Evolutionary conservation across 2,888 invertebrate genomes (phyloP).

Genomic region (Helleia helle): DNA sequence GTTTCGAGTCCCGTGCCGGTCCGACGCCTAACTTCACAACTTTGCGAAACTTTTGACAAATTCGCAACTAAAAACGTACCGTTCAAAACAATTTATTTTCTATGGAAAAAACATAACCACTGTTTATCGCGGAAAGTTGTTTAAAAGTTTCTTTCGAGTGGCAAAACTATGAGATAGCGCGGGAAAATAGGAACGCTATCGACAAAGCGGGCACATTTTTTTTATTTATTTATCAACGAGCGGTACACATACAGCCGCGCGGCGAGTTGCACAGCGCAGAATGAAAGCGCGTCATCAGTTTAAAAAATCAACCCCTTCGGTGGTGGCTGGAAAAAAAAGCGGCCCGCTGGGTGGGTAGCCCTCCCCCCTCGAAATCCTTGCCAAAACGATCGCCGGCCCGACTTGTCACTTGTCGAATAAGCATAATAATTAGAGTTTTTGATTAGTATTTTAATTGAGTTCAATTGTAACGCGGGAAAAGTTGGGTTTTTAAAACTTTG

Average conservation of each 20-base stretch:
- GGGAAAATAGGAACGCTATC: conserved; percentile 60
- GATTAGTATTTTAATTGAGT: conserved; percentile 50
- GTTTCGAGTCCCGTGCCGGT: conserved; percentile 16
- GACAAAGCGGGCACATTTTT: conserved; percentile 57
- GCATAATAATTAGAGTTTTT: conserved; percentile 69
- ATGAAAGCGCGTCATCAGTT: conserved; percentile 76
- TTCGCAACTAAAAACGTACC: conserved; percentile 14
- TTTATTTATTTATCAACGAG: conserved; percentile 64
- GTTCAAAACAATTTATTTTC: too few relatives aligned
- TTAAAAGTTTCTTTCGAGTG: conserved; percentile 39
- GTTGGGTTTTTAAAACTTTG: conserved; percentile 11
- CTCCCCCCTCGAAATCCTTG: conserved; percentile 68
- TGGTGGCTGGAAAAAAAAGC: conserved; percentile 66
- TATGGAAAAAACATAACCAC: conserved; percentile 14
- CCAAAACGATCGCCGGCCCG: conserved; percentile 67
- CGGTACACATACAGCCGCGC: conserved; percentile 69
- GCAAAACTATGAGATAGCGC: conserved; percentile 49
- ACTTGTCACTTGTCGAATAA: conserved; percentile 72
- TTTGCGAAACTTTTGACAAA: conserved; percentile 24
- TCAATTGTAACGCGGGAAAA: conserved; percentile 16
- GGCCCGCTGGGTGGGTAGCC: conserved; percentile 52
- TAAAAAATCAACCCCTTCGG: conserved; percentile 75
- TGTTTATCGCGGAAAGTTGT: conserved; percentile 29
- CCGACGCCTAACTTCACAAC: conserved; percentile 24
- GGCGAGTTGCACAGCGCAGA: conserved; percentile 72